Evolutionary conservation across 2,888 invertebrate species (phyloP), one percentile per base, ranked within the genome.

Genomic region (Phengaris arion): DNA sequence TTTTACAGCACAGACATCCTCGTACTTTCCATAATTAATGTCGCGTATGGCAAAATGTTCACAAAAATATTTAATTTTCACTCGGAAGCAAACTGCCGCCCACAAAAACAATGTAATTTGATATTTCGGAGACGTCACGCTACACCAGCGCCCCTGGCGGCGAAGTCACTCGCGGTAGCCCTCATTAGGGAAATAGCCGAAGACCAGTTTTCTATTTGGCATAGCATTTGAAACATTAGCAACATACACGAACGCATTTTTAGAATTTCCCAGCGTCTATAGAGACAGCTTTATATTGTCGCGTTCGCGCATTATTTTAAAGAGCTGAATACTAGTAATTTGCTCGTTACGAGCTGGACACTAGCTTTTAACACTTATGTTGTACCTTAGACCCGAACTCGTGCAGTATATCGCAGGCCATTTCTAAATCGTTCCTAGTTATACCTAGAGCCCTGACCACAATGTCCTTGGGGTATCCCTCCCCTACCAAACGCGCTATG

Each of bases 341-440:
- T 22, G 0, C 55, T 13, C 6, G 0, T 55, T 13, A 10, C 5
- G 9, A 9, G 75, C 76, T 77, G 55, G 70, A 75, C 59, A 75
- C 68, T 48, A 76, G 74, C 69, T 64, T 76, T 74, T 88, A 93
- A 83, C 92, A 92, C 80, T 92, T 91, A 82, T 87, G 89, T 78
- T 89, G 85, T 81, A 90, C 81, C 83, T 93, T 93, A 4, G 90
- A 85, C n/a, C 97, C 98, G 89, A 98, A 98, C 87, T 98, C 98
- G 87, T 97, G 97, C 81, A 98, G 92, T 85, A 98, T 98, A 87
- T 98, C 98, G 92, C 98, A 97, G 72, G 98, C 98, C 98, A 99
- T 98, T 87, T 97, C 97, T 75, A 98, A 94, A 89, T 99, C 98
- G 92, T 98, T 99, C 77, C 98, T 95, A 1, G 98, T 97, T 83